Percentiles rank a stretch among this genome's conserved stretches.
Conservation (phyloP, 1,140 invertebrate genomes). For the Bilobella aurantiaca region DNA sequence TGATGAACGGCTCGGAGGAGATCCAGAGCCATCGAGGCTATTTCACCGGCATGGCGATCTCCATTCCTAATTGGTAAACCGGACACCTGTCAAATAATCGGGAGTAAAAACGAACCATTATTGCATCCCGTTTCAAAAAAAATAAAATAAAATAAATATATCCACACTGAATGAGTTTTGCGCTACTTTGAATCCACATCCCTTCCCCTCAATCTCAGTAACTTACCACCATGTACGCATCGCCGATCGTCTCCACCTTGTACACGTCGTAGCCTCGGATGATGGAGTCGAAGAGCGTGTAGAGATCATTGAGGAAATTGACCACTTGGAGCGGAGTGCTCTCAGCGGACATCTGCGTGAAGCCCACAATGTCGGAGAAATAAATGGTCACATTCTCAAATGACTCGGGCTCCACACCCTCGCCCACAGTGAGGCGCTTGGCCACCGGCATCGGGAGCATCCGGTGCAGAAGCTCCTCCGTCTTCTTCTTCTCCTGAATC, state of each 20-base stretch:
- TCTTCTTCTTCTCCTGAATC: conserved; percentile 85
- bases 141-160: too few relatives aligned
- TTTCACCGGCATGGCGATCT: conserved; percentile 88
- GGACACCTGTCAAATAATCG: conserved; percentile 54
- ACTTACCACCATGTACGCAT: conserved; percentile 76
- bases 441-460: conserved; percentile 85
- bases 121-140: too few relatives aligned
- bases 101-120: background rate
- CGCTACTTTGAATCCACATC: too few relatives aligned
- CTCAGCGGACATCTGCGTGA: conserved; percentile 89
- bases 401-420: conserved; percentile 83
- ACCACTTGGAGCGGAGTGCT: conserved; percentile 85
- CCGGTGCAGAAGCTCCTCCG: conserved; percentile 79
- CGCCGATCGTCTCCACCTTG: conserved; percentile 51
- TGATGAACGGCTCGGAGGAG: too few relatives aligned
- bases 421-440: conserved; percentile 69
- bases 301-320: conserved; percentile 89
- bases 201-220: too few relatives aligned
- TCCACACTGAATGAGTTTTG: too few relatives aligned
- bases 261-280: conserved; percentile 93
- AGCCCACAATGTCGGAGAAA: conserved; percentile 97
- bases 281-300: conserved; percentile 86
- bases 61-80: conserved; percentile 87
- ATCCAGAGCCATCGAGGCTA: conserved; percentile 91
- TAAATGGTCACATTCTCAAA: conserved; percentile 92